Conservation (phyloP, 2,797 vertebrate genomes). For the Petrocephalus sullivani region DNA sequence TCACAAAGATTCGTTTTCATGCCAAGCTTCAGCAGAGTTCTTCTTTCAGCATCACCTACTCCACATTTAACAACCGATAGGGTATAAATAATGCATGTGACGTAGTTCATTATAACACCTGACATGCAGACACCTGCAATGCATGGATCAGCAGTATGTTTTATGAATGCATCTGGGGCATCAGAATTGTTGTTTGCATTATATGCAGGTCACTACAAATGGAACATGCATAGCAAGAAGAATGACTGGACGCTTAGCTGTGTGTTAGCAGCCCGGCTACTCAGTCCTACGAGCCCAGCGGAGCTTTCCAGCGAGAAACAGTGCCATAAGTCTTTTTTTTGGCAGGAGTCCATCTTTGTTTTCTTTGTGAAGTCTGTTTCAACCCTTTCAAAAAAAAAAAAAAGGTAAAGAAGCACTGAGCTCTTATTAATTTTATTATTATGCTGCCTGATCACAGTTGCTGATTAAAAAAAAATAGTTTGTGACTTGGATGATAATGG, state of each 20-base stretch:
- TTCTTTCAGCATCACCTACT: neutral
- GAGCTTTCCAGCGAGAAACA: slow-evolving; percentile 64
- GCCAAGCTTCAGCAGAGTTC: slow-evolving; percentile 9
- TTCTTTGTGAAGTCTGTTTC: slow-evolving; percentile 64
- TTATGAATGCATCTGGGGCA: slow-evolving; percentile 12
- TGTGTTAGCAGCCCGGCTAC: slow-evolving; percentile 41
- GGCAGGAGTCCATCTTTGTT: slow-evolving; percentile 73
- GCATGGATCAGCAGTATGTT: slow-evolving; percentile 10
- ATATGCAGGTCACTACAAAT: neutral
- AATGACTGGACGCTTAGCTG: neutral
- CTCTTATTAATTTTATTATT: slow-evolving; percentile 74
- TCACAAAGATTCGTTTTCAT: slow-evolving; percentile 16
- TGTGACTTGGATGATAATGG: slow-evolving; percentile 25
- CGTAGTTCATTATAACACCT: neutral
- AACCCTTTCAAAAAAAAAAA: slow-evolving; percentile 44
- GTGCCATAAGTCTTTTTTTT: slow-evolving; percentile 70
- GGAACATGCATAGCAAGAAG: neutral
- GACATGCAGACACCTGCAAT: slow-evolving; percentile 4
- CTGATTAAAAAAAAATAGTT: slow-evolving; percentile 10
- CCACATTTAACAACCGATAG: slow-evolving; percentile 19
- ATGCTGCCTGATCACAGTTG: slow-evolving; percentile 66
- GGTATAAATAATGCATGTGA: slow-evolving; percentile 23
- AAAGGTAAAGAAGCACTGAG: slow-evolving; percentile 53
- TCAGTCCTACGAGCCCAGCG: slow-evolving; percentile 57
- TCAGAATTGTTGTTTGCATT: neutral